Evolutionary conservation across 2,888 invertebrate genomes (phyloP).

Genomic region (Deroplatys truncata): DNA sequence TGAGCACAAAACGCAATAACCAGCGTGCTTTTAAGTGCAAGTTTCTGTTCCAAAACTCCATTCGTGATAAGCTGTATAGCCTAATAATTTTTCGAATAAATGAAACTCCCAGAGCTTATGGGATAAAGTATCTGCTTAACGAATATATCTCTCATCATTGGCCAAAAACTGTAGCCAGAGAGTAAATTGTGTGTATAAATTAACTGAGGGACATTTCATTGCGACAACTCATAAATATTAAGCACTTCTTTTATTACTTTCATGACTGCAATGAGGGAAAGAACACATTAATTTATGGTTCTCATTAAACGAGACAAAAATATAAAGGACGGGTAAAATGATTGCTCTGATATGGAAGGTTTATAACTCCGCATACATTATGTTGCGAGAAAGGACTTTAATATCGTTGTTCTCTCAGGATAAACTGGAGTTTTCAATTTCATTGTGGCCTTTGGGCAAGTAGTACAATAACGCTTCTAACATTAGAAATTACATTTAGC

Average conservation of each 20-base stretch:
- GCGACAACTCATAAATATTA: background rate
- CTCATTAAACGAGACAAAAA: background rate
- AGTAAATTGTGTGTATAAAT: background rate
- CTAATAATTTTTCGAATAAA: background rate
- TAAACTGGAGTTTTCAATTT: background rate
- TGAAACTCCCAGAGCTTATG: background rate
- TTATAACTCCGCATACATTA: background rate
- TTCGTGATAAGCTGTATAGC: background rate
- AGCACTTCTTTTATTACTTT: background rate
- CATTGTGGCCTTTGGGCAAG: background rate
- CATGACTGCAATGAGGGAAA: background rate
- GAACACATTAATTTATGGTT: background rate
- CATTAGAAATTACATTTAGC: too few species aligned
- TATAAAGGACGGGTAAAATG: background rate
- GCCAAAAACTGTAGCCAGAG: background rate
- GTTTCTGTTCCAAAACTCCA: too few species aligned
- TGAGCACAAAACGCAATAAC: too few species aligned
- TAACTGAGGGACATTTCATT: background rate
- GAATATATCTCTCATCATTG: background rate
- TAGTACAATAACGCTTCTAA: background rate
- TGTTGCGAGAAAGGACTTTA: background rate
- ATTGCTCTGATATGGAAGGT: background rate
- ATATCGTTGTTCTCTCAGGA: background rate
- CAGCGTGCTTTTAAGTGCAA: background rate
- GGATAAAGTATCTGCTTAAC: background rate